These are phyloP conservation scores for Trachemys scripta DNA, from an alignment of 2,113 vertebrate species.

Conservation along the genomic window DNA sequence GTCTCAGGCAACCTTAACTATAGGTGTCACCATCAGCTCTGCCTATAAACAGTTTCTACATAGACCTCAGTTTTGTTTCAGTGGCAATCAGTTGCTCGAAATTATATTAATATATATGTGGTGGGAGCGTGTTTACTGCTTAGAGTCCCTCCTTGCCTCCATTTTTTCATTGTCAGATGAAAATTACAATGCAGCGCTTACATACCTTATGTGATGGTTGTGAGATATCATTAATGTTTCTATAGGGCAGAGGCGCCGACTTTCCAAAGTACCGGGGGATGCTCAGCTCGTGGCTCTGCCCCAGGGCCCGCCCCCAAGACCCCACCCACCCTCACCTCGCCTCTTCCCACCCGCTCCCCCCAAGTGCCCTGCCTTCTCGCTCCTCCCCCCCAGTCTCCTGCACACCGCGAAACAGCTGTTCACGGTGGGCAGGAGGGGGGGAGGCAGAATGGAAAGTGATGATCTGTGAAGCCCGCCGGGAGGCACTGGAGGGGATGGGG, in stretches of 20 bases:
- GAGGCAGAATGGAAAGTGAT: no score
- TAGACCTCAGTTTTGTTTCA: neutral
- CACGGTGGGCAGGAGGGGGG: no score
- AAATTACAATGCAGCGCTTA: neutral
- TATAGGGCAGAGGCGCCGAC: neutral
- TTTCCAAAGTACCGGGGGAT: no score
- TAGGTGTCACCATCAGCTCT: neutral
- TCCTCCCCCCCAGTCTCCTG: no score
- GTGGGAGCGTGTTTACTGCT: neutral
- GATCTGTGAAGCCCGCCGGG: no score
- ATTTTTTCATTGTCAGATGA: neutral
- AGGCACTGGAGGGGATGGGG: no score
- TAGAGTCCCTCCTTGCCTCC: neutral
- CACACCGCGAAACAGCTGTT: no score
- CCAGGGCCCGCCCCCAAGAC: no score
- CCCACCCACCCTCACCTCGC: no score
- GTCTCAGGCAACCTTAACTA: neutral
- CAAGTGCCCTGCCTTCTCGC: no score
- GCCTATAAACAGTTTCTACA: neutral
- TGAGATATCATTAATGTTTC: neutral
- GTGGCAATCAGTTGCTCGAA: neutral
- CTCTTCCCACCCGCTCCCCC: no score
- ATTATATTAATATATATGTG: neutral
- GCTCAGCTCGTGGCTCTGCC: no score
- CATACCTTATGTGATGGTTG: neutral